Evolutionary conservation across 2,888 invertebrate species (phyloP).

Genomic region (Cinara cedri): DNA sequence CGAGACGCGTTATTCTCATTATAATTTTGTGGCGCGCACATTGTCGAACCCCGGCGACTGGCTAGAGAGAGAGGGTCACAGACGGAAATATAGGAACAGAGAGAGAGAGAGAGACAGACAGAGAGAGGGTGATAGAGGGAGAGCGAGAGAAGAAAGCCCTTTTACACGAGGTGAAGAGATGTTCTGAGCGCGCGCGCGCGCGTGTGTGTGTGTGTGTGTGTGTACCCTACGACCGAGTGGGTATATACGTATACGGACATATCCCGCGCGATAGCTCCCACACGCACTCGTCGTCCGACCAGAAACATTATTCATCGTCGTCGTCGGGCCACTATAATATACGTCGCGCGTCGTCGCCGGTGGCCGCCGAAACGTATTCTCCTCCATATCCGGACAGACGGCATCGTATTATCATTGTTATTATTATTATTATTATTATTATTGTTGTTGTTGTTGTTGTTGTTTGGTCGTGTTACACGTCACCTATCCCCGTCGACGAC

Average conservation of each 20-base stretch:
- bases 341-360: too few species aligned
- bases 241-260: too few species aligned
- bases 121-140: too few species aligned
- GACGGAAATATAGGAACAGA: too few species aligned
- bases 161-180: background rate
- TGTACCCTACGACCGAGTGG: background rate
- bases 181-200: background rate
- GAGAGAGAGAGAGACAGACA: background rate
- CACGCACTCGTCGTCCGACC: background rate
- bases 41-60: background rate
- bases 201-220: background rate
- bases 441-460: background rate
- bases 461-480: background rate
- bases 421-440: background rate
- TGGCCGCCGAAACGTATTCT: conserved; percentile 18
- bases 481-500: background rate
- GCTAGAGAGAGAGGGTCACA: too few species aligned
- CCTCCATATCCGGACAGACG: background rate
- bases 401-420: background rate
- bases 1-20: conserved; percentile 12
- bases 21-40: conserved; percentile 14
- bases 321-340: background rate
- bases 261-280: background rate
- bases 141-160: background rate
- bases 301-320: conserved; percentile 14